A percentile compares a stretch with the other conserved stretches of the same genome.
Evolutionary conservation across 23 tunicate genomes (phyloP).

Genomic region (Halocynthia roretzi): DNA sequence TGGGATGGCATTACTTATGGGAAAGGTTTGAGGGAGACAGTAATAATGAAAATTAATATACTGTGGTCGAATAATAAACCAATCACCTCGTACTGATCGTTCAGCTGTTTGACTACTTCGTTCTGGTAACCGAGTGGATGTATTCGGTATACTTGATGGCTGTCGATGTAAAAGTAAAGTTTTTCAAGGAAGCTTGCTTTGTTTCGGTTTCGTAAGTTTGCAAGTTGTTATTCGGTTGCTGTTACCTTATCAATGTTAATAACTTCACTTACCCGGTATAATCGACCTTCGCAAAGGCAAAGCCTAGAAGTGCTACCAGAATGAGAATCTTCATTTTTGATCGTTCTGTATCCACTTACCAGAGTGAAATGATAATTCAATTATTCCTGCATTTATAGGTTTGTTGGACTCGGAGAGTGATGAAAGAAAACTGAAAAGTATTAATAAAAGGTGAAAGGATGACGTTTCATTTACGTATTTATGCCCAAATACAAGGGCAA

Average conservation of each 20-base stretch:
- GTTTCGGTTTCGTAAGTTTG: background rate
- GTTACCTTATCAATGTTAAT: no score
- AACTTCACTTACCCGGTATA: constrained; percentile 13
- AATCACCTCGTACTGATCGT: background rate
- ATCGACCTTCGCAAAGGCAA: constrained; percentile 16
- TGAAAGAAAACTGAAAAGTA: no score
- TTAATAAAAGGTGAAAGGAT: no score
- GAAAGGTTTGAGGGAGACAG: background rate
- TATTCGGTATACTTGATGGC: background rate
- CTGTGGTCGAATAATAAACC: background rate
- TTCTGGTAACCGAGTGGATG: background rate
- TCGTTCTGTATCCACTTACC: no score
- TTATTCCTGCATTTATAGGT: no score
- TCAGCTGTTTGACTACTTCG: background rate
- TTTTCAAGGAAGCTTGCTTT: background rate
- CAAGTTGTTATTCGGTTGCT: background rate
- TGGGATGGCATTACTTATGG: background rate
- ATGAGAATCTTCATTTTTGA: background rate
- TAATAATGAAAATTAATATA: background rate
- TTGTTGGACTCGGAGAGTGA: no score
- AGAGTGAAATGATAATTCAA: no score
- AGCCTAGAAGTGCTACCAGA: background rate
- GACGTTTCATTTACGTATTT: no score
- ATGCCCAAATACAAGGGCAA: no score
- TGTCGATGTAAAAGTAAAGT: background rate